Evolutionary conservation across 2,797 vertebrate species (phyloP).

Genomic region (Enteromius thamalakanensis): DNA sequence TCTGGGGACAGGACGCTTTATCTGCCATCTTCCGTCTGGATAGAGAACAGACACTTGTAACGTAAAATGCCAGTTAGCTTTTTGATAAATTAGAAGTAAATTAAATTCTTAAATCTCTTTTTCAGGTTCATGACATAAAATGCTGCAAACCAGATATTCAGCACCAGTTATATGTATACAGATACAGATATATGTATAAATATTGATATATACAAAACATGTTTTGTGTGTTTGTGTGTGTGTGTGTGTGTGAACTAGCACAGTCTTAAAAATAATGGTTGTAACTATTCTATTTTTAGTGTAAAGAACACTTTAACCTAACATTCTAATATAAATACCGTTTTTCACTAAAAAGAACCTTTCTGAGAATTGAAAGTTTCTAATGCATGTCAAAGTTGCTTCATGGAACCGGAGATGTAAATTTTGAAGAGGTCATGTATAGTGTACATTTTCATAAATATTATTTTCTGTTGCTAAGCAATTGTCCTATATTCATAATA

Average conservation of each 20-base stretch:
- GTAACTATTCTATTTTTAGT: neutral
- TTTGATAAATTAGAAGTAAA: slow-evolving; percentile 7
- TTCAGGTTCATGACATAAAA: slow-evolving; percentile 8
- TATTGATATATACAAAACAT: neutral
- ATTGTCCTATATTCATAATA: slow-evolving; percentile 66
- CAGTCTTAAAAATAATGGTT: neutral
- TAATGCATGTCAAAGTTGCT: neutral
- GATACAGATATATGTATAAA: too few relatives aligned
- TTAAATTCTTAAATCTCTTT: neutral
- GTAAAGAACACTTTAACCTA: neutral
- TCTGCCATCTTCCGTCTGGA: slow-evolving; percentile 57
- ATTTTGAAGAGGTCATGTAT: slow-evolving; percentile 37
- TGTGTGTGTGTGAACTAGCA: neutral
- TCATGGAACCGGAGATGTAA: neutral
- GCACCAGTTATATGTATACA: too few relatives aligned
- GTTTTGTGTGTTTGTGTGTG: neutral
- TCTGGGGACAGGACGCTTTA: slow-evolving; percentile 59
- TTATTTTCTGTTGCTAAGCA: slow-evolving; percentile 62
- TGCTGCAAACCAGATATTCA: neutral
- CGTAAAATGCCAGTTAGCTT: slow-evolving; percentile 8
- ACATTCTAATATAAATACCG: neutral
- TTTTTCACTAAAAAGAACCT: neutral
- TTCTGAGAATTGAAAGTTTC: neutral
- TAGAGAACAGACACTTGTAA: slow-evolving; percentile 41
- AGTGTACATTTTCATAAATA: slow-evolving; percentile 55